phyloP scores from a whole-genome alignment of 2,797 vertebrate species.

The Psittacula derbiana region DNA sequence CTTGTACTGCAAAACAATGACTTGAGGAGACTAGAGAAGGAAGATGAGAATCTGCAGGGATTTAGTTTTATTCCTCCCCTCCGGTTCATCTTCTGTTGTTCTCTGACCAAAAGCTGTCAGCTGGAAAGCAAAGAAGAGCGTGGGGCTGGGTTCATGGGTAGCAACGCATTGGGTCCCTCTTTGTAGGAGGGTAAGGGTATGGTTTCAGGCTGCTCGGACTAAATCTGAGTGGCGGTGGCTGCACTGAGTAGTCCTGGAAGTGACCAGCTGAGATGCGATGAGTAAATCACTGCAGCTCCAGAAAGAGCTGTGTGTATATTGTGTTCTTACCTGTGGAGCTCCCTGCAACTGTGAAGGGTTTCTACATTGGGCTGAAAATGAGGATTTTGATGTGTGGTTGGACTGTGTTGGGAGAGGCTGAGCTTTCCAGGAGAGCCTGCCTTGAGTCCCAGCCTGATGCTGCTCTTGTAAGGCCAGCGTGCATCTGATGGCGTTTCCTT shows the following conservation, averaged over 20 bases:
- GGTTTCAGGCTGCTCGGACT: not conserved
- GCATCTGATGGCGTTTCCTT: not conserved
- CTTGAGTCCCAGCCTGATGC: not conserved
- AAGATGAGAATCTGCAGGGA: conserved; percentile 32
- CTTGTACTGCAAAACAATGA: conserved; percentile 47
- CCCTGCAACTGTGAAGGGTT: not conserved
- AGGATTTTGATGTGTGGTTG: rapidly evolving
- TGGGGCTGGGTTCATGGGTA: not conserved
- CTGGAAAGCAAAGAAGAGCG: not conserved
- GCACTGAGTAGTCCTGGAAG: not conserved
- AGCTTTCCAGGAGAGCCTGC: not conserved
- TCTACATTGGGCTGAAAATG: not conserved
- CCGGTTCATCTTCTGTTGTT: not conserved
- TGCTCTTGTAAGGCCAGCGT: not conserved
- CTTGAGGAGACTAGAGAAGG: conserved; percentile 32
- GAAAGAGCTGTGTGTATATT: not conserved
- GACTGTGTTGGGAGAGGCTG: not conserved
- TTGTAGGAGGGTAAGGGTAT: rapidly evolving
- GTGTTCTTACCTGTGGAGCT: not conserved
- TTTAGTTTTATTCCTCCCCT: not conserved
- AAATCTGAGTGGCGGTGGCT: rapidly evolving
- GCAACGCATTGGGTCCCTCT: not conserved
- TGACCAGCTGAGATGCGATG: not conserved
- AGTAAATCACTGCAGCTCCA: not conserved
- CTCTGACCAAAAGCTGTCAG: conserved; percentile 8